phyloP scores from a whole-genome alignment of 2,113 vertebrate genomes.

The Mus spicilegus region DNA sequence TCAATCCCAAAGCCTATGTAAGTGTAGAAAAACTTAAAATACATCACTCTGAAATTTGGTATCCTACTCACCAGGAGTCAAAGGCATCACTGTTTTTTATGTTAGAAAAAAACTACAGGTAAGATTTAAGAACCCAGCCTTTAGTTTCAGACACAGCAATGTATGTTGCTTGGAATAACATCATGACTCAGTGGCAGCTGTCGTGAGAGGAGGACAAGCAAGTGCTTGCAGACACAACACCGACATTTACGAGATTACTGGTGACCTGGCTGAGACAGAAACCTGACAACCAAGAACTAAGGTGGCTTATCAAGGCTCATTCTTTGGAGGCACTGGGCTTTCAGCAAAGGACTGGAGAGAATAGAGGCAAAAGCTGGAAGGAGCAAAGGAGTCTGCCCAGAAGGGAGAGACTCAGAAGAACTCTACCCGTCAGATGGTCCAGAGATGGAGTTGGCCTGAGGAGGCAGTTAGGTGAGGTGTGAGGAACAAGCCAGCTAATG shows the following conservation, averaged over 20 bases:
- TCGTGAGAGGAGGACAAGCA: background rate
- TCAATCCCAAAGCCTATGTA: conserved; percentile 2
- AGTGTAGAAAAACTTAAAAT: conserved; percentile 38
- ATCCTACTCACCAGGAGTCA: conserved; percentile 15
- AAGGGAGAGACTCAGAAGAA: background rate
- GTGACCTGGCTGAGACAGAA: background rate
- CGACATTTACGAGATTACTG: background rate
- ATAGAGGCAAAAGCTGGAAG: background rate
- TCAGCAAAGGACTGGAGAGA: background rate
- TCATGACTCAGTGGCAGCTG: background rate
- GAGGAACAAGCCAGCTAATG: background rate
- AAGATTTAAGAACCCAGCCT: background rate
- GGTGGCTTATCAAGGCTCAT: background rate
- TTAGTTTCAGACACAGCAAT: background rate
- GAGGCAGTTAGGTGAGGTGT: background rate
- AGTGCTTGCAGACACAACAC: background rate
- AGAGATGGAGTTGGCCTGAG: background rate
- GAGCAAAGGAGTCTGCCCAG: background rate
- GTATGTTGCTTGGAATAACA: background rate
- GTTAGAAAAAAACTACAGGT: background rate
- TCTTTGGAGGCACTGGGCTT: background rate
- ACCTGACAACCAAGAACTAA: background rate
- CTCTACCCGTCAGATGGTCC: background rate
- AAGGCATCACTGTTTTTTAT: background rate
- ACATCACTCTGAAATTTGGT: conserved; percentile 18